These are phyloP conservation scores for Synaphobranchus kaupii DNA, from an alignment of 2,797 vertebrate species.

Conservation along the genomic window DNA sequence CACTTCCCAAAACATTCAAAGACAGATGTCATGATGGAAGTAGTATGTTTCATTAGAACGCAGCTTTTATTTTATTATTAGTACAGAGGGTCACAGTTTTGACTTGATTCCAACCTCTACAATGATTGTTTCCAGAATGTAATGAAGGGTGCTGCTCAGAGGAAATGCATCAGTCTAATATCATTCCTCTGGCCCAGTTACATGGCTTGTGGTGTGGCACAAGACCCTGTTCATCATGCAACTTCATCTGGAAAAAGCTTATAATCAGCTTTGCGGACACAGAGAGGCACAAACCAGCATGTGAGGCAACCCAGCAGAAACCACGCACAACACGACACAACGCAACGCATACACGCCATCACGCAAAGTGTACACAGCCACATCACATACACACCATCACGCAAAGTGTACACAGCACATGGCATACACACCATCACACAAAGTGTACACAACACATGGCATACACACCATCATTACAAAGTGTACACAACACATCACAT, in stretches of 20 bases:
- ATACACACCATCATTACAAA: too few relatives aligned
- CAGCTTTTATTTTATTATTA: constrained; percentile 2
- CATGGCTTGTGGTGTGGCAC: background rate
- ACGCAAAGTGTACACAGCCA: background rate
- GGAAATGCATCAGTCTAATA: constrained; percentile 1
- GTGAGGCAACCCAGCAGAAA: background rate
- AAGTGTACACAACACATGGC: too few relatives aligned
- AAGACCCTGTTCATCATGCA: background rate
- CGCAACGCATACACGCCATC: background rate
- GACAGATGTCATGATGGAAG: too few relatives aligned
- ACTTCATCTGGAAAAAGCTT: background rate
- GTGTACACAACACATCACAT: too few relatives aligned
- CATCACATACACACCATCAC: too few relatives aligned
- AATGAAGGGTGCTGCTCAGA: background rate
- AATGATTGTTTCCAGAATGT: background rate
- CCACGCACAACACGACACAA: background rate
- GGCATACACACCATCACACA: too few relatives aligned
- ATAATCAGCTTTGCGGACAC: background rate
- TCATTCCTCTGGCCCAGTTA: background rate
- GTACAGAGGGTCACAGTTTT: background rate
- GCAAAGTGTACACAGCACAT: too few relatives aligned
- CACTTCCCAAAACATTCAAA: too few relatives aligned
- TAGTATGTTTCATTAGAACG: background rate
- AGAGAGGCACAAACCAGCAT: background rate
- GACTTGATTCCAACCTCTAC: background rate